These are phyloP conservation scores for Passer montanus DNA, from an alignment of 2,113 vertebrate genomes.

Conservation along the genomic window DNA sequence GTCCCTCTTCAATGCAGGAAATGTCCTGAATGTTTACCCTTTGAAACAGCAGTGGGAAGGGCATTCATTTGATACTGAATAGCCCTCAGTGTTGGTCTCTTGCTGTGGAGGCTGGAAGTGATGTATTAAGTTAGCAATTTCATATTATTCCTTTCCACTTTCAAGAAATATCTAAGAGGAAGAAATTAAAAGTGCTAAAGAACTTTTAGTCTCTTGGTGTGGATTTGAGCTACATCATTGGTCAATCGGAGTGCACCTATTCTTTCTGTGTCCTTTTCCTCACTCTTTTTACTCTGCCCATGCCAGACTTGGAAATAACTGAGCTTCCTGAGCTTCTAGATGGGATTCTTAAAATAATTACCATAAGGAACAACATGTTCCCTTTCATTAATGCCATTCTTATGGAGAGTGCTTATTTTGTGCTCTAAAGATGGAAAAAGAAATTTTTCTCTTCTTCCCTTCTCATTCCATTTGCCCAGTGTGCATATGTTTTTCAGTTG, in stretches of 20 bases:
- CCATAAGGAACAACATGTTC: background rate
- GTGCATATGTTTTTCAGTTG: background rate
- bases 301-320: background rate
- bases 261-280: background rate
- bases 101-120: background rate
- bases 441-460: background rate
- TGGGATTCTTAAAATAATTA: background rate
- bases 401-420: background rate
- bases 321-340: background rate
- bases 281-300: background rate
- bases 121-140: background rate
- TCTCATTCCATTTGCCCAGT: background rate
- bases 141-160: background rate
- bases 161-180: background rate
- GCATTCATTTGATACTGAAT: background rate
- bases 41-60: background rate
- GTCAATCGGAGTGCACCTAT: background rate
- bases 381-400: background rate
- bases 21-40: background rate
- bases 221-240: background rate
- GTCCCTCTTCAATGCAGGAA: background rate
- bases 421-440: background rate
- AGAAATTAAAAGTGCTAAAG: background rate
- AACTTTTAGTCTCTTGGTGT: background rate
- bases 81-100: background rate